Evolutionary conservation across 2,113 vertebrate species (phyloP), one percentile per base, ranked within the genome.

Genomic region (Benitochromis conjunctus): DNA sequence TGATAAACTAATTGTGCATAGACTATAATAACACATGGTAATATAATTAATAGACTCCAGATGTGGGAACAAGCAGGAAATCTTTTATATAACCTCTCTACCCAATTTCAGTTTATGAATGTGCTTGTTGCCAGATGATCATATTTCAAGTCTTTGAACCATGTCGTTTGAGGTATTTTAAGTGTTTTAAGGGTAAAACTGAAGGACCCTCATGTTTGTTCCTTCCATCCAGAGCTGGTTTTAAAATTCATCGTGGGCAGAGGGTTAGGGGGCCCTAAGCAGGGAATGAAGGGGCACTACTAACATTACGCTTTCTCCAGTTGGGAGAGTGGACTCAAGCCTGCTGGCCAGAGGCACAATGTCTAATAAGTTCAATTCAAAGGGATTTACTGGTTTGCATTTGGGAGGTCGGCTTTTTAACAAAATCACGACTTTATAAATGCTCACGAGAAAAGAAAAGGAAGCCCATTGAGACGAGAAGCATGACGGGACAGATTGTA

Each of bases 331-430:
- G 57, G 83, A 76, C 55, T n/a, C 46, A 2, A 66, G 76, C 78
- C 66, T 81, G 43, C 36, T 26, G 31, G 81, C 84, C 54, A 53
- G 53, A 86, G 60, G 74, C 84, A 84, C 26, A 4, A 6, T 34
- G 66, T 81, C 81, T 85, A 82, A 60, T 93, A 92, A 77, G 66
- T 79, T 79, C 83, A 79, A 85, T 93, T 86, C 66, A 86, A 87
- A 90, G 84, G 83, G 89, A 92, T 91, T 92, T 93, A 91, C 86
- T 92, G 91, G 81, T 93, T 92, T 92, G 83, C 60, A 89, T 93
- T 91, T 84, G n/a, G 66, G 83, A 89, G 60, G 85, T 84, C 82
- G 53, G 46, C 88, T 88, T 85, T 87, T 91, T 86, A 85, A 69
- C 86, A 38, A 43, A 90, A 83, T 69, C 26, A 85, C 54, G 13